phyloP scores from a whole-genome alignment of 2,113 vertebrate genomes.

The Dascyllus trimaculatus region DNA sequence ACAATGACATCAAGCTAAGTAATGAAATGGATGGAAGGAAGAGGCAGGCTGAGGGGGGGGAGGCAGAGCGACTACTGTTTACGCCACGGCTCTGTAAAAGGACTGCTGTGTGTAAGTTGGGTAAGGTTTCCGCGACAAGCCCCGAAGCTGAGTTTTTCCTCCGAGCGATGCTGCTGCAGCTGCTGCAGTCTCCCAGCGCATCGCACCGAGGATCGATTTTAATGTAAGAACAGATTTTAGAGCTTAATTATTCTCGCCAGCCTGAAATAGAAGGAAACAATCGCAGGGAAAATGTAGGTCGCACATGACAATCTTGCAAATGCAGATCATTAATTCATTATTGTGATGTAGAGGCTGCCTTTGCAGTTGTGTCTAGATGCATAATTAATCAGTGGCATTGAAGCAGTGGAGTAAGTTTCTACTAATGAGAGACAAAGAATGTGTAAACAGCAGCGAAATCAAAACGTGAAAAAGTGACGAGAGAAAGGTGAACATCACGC shows the following conservation, averaged over 20 bases:
- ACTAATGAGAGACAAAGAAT: slow-evolving; percentile 58
- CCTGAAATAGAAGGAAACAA: slow-evolving; percentile 44
- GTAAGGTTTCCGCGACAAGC: slow-evolving; percentile 9
- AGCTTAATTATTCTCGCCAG: slow-evolving; percentile 24
- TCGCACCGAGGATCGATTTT: slow-evolving; percentile 34
- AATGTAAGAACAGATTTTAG: slow-evolving; percentile 32
- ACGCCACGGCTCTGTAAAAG: slow-evolving; percentile 16
- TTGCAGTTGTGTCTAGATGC: slow-evolving; percentile 57
- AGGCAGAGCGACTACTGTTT: neutral
- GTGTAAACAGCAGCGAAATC: slow-evolving; percentile 30
- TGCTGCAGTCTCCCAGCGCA: slow-evolving; percentile 17
- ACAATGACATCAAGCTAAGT: slow-evolving; percentile 51
- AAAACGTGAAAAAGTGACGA: slow-evolving; percentile 4
- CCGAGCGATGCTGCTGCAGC: neutral
- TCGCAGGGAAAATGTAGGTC: slow-evolving; percentile 52
- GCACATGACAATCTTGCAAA: slow-evolving; percentile 54
- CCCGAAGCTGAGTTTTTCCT: slow-evolving; percentile 9
- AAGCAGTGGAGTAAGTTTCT: slow-evolving; percentile 27
- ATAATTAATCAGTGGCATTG: slow-evolving; percentile 69
- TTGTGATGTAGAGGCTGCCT: slow-evolving; percentile 47
- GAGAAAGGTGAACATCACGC: neutral
- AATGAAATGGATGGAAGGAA: slow-evolving; percentile 33
- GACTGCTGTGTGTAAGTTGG: slow-evolving; percentile 13
- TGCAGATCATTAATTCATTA: slow-evolving; percentile 69
- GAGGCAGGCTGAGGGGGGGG: neutral